Percentiles rank a stretch among this genome's conserved stretches.
phyloP scores from a whole-genome alignment of 2,113 vertebrate genomes.

The Dipodomys ordii region DNA sequence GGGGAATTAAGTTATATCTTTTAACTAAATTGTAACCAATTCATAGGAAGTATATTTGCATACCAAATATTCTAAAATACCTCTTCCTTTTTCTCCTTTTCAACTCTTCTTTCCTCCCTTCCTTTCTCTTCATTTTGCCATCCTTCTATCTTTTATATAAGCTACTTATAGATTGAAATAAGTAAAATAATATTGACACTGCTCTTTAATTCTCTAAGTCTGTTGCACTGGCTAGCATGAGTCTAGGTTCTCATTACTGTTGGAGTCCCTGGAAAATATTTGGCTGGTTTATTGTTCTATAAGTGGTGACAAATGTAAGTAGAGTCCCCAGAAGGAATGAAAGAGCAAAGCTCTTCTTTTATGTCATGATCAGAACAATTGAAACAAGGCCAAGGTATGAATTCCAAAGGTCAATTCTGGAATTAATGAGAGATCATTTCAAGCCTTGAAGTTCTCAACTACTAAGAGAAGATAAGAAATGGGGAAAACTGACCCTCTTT shows the following conservation, averaged over 20 bases:
- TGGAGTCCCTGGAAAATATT: constrained; percentile 35
- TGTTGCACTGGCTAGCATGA: not conserved
- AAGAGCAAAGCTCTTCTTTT: not conserved
- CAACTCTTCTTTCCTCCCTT: not conserved
- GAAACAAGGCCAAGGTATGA: constrained; percentile 32
- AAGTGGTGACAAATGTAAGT: not conserved
- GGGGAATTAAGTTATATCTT: not conserved
- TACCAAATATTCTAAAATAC: too few relatives aligned
- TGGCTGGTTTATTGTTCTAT: not conserved
- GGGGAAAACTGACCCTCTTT: constrained; percentile 12
- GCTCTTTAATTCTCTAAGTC: not conserved
- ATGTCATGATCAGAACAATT: constrained; percentile 1
- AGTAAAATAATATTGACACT: not conserved
- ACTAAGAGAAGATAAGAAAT: constrained; percentile 22
- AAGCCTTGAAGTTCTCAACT: constrained; percentile 1
- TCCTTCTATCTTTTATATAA: not conserved
- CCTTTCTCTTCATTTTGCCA: not conserved
- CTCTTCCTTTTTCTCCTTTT: not conserved
- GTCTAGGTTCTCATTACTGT: not conserved
- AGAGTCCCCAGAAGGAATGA: not conserved
- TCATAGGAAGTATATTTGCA: not conserved
- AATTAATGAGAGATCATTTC: not conserved
- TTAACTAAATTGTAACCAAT: not conserved
- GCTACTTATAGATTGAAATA: not conserved
- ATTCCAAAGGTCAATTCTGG: not conserved